A percentile compares a stretch with the other conserved stretches of the same genome.
phyloP scores from a whole-genome alignment of 1,140 invertebrate genomes.

The Maconellicoccus hirsutus region DNA sequence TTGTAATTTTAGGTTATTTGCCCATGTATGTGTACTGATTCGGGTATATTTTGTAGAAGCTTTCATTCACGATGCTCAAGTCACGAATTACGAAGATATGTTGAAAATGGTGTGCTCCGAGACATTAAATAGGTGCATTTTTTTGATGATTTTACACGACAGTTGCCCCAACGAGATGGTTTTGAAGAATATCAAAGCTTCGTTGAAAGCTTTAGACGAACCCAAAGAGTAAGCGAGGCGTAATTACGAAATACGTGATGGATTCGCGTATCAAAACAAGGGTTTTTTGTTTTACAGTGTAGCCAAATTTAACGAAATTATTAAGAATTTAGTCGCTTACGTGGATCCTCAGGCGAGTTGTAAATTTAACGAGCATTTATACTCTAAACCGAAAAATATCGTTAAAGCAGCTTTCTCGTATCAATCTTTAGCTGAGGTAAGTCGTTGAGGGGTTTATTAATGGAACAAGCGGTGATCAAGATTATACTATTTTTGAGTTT shows the following conservation, averaged over 20 bases:
- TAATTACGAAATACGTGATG: no score
- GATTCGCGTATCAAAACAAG: no score
- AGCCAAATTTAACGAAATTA: neutral
- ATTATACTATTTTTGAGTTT: neutral
- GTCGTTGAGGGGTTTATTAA: neutral
- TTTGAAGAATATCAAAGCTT: neutral
- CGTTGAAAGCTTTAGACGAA: neutral
- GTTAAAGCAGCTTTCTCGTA: neutral
- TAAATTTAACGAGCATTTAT: neutral
- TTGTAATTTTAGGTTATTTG: no score
- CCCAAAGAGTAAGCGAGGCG: neutral
- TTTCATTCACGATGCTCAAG: neutral
- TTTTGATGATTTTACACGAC: neutral
- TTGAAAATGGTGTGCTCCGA: neutral
- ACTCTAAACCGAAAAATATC: conserved; percentile 8
- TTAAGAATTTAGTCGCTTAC: neutral
- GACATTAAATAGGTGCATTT: conserved; percentile 12
- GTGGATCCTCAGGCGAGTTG: neutral
- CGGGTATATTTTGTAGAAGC: neutral
- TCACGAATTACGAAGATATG: neutral
- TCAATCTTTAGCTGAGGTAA: neutral
- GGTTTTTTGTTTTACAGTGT: neutral
- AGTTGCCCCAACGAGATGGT: neutral
- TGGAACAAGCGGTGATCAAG: neutral
- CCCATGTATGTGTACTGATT: no score